phyloP scores from a whole-genome alignment of 2,888 invertebrate genomes.

The Acrocyrtus sp. region DNA sequence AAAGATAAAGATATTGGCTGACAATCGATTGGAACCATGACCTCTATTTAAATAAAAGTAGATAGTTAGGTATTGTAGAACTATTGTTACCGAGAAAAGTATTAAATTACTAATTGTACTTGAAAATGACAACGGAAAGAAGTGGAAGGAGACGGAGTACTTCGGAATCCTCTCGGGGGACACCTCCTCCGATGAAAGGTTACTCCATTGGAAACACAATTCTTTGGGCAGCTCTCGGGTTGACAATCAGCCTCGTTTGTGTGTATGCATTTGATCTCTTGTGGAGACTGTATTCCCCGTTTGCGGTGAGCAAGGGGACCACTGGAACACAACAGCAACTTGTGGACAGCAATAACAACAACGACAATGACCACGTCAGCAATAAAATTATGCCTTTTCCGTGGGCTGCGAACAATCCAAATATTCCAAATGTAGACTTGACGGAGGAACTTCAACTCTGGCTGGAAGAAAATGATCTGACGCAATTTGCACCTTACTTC shows the following conservation, averaged over 20 bases:
- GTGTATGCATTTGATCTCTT: constrained; percentile 30
- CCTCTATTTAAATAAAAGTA: not conserved
- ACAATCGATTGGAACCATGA: not conserved
- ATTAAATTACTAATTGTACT: too few species aligned
- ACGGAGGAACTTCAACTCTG: constrained; percentile 37
- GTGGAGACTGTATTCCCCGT: not conserved
- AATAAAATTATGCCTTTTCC: constrained; percentile 27
- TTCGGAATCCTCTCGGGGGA: constrained; percentile 7
- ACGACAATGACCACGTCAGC: too few species aligned
- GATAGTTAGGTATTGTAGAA: too few species aligned
- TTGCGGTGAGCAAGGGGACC: not conserved
- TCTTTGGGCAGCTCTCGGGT: constrained; percentile 38
- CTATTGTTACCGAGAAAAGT: too few species aligned
- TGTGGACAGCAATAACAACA: constrained; percentile 1
- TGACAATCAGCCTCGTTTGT: constrained; percentile 45
- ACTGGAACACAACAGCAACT: not conserved
- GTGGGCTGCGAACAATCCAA: constrained; percentile 15
- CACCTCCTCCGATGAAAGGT: constrained; percentile 5
- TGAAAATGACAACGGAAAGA: constrained; percentile 31
- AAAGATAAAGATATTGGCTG: too few species aligned
- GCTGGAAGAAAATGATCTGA: constrained; percentile 42
- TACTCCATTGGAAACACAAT: not conserved
- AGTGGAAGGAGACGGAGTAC: constrained; percentile 12
- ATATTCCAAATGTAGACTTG: not conserved
- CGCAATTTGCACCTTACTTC: constrained; percentile 11